Conservation (phyloP, 2,113 vertebrate species). For the Semnornis frantzii region DNA sequence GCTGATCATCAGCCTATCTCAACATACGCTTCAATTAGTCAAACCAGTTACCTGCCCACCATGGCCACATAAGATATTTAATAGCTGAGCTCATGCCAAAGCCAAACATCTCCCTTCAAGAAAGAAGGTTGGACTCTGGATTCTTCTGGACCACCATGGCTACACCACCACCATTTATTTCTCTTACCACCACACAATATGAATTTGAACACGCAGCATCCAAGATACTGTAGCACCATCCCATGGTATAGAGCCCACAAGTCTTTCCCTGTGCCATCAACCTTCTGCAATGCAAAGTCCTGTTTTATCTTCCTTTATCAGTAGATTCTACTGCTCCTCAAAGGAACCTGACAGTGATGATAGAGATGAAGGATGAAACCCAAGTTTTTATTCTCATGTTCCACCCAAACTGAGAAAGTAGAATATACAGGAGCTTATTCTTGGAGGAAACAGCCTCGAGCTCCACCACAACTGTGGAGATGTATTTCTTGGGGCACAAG, state of each 20-base stretch:
- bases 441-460: neutral
- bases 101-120: neutral
- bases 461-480: neutral
- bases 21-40: neutral
- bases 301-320: neutral
- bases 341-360: slow-evolving; percentile 27
- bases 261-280: accelerated
- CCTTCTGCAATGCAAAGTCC: neutral
- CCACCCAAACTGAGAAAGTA: neutral
- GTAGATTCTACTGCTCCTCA: neutral
- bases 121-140: neutral
- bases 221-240: neutral
- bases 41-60: neutral
- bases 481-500: neutral
- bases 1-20: neutral
- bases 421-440: neutral
- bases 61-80: neutral
- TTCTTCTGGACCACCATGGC: neutral
- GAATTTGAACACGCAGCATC: neutral
- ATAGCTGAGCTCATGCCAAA: neutral
- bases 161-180: neutral
- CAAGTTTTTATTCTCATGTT: neutral
- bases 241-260: accelerated
- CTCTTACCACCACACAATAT: neutral
- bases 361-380: neutral